Evolutionary conservation across 2,888 invertebrate genomes (phyloP).

Genomic region (Pristionchus japonicus): DNA sequence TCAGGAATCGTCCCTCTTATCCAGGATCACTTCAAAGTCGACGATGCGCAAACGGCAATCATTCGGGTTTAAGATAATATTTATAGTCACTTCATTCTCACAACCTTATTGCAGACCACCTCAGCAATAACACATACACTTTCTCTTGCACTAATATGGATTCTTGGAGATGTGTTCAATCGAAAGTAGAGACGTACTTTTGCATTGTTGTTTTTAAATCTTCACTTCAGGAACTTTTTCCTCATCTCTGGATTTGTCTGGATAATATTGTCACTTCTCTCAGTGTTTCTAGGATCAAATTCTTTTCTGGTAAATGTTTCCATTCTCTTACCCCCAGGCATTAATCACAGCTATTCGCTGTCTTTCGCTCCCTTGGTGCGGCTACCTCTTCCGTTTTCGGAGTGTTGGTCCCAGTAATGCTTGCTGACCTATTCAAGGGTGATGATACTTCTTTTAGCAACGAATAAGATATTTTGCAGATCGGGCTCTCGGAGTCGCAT

Average conservation of each 20-base stretch:
- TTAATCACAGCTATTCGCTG: not conserved
- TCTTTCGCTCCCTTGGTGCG: not conserved
- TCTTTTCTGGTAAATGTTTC: not conserved
- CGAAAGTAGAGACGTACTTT: not conserved
- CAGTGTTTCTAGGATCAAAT: not conserved
- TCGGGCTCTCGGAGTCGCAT: not conserved
- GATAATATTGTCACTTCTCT: not conserved
- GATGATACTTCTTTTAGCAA: not conserved
- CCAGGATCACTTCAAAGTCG: not conserved
- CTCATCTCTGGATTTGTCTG: not conserved
- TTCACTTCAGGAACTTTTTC: not conserved
- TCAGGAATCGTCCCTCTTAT: not conserved
- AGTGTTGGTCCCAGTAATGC: not conserved
- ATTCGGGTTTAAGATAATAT: not conserved
- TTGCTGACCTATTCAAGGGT: not conserved
- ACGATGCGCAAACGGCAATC: not conserved
- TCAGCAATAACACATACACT: not conserved
- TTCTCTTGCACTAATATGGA: not conserved
- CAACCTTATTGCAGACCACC: not conserved
- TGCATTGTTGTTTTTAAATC: not conserved
- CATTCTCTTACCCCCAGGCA: not conserved
- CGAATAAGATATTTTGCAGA: not conserved
- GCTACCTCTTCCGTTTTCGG: not conserved
- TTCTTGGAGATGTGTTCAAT: not conserved
- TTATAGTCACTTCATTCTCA: not conserved